phyloP scores from a whole-genome alignment of 1,140 invertebrate species.

The Alviniconcha marisindica region DNA sequence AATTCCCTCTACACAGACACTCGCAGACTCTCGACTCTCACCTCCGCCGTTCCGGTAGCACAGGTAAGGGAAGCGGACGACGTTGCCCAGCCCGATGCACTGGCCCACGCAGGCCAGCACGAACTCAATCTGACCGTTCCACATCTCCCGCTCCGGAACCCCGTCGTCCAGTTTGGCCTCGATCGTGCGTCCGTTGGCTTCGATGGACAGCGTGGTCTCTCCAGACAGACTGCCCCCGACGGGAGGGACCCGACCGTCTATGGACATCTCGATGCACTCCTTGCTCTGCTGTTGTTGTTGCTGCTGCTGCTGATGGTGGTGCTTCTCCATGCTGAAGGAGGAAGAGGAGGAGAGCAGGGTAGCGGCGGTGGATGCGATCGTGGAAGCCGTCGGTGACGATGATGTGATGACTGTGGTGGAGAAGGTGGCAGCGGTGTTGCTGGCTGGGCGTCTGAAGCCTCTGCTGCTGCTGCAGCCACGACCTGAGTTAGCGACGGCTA shows the following conservation, averaged over 20 bases:
- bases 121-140: slow-evolving; percentile 72
- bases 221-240: neutral
- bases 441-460: neutral
- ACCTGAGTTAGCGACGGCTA: slow-evolving; percentile 33
- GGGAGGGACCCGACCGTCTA: slow-evolving; percentile 27
- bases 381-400: neutral
- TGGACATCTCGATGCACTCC: slow-evolving; percentile 43
- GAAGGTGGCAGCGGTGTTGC: neutral
- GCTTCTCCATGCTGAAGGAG: slow-evolving; percentile 14
- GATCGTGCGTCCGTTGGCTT: slow-evolving; percentile 38
- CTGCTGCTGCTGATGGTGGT: slow-evolving; percentile 16
- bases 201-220: neutral
- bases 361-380: neutral
- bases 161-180: slow-evolving; percentile 47
- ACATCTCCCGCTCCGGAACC: slow-evolving; percentile 78
- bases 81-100: slow-evolving; percentile 75
- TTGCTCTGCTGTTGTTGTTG: slow-evolving; percentile 3
- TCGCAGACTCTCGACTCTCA: no score
- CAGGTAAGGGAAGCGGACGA: slow-evolving; percentile 75
- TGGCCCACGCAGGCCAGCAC: slow-evolving; percentile 73
- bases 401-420: neutral
- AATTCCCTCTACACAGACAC: no score
- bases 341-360: neutral
- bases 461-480: neutral
- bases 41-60: slow-evolving; percentile 67